Percentiles rank a stretch among this genome's conserved stretches.
These are phyloP conservation scores for Corticium candelabrum DNA, from an alignment of 37 sponge, comb jelly and placozoan species.

Conservation along the genomic window DNA sequence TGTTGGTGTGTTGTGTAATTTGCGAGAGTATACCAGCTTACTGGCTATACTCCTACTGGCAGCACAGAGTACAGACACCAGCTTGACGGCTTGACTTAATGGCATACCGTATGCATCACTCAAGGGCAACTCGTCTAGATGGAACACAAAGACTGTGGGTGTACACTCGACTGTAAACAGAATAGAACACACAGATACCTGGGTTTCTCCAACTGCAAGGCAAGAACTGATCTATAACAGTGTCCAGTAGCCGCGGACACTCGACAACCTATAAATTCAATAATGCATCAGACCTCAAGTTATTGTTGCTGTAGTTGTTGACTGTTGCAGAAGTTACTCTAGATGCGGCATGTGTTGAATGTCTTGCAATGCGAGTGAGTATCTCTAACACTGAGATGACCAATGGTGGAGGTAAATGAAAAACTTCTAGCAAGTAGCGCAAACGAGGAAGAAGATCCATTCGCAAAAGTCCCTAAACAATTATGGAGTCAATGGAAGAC, in stretches of 20 bases:
- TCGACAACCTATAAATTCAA: constrained; percentile 44
- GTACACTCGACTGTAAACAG: no score
- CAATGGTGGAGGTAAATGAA: constrained; percentile 11
- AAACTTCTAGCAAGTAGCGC: constrained; percentile 65
- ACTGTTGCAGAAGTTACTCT: no score
- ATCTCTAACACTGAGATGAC: constrained; percentile 38
- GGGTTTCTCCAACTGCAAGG: constrained; percentile 26
- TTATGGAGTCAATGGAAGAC: not conserved
- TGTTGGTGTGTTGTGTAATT: no score
- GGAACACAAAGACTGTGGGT: no score
- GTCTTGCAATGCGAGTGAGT: constrained; percentile 43
- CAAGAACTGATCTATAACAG: constrained; percentile 37
- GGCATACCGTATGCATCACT: constrained; percentile 12
- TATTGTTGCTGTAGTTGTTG: no score
- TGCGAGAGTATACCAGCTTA: constrained; percentile 28
- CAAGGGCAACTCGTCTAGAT: no score
- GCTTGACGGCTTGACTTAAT: constrained; percentile 33
- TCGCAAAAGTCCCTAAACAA: constrained; percentile 44
- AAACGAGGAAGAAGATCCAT: constrained; percentile 52
- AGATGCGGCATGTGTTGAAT: constrained; percentile 58
- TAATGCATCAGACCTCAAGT: no score
- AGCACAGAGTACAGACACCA: constrained; percentile 34
- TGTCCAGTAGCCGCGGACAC: constrained; percentile 50
- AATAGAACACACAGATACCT: not conserved
- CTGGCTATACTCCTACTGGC: constrained; percentile 51